Evolutionary conservation across 2,888 invertebrate species (phyloP).

Genomic region (Steromphala cineraria): DNA sequence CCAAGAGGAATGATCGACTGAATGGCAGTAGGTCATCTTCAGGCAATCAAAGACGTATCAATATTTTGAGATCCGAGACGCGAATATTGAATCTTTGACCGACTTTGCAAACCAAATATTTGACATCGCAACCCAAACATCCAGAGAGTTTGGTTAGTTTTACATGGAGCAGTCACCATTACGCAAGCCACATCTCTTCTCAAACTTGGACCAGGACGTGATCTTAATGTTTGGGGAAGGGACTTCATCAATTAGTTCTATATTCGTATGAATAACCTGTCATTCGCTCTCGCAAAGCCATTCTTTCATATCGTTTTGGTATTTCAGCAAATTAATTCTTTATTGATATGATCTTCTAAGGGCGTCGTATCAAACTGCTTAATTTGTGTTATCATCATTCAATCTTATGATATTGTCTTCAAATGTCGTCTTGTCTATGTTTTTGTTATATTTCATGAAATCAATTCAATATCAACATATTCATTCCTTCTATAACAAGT

Average conservation of each 20-base stretch:
- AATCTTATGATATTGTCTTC: no score
- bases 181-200: not conserved
- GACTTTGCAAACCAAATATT: not conserved
- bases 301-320: not conserved
- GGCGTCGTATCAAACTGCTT: no score
- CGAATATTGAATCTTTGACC: conserved; percentile 1
- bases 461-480: no score
- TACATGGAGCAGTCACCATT: not conserved
- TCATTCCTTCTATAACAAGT: no score
- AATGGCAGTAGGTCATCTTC: not conserved
- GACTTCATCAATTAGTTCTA: no score
- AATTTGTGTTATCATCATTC: no score
- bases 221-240: no score
- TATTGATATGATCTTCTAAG: not conserved
- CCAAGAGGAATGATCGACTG: not conserved
- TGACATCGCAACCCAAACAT: not conserved
- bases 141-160: not conserved
- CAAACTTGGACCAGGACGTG: not conserved
- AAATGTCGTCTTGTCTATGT: no score
- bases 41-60: not conserved
- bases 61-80: not conserved
- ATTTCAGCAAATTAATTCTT: not conserved
- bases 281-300: no score
- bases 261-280: no score
- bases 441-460: no score